Evolutionary conservation across 1,140 invertebrate genomes (phyloP), one percentile per base, ranked within the genome.

Genomic region (Calliopsis andreniformis): DNA sequence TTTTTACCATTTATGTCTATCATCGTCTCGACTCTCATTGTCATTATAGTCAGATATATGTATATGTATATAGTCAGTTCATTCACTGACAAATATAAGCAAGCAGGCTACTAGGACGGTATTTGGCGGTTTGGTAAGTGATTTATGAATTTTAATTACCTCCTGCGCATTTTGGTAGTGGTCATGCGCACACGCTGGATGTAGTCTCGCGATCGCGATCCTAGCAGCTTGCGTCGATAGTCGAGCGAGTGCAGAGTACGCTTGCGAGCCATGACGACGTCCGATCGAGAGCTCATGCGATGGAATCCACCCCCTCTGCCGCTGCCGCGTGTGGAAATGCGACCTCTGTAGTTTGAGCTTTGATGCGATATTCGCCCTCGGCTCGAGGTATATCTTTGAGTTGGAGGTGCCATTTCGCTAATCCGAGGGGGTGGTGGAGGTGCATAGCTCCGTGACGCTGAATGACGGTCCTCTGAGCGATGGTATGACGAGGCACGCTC

Each of bases 121-220:
- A 79, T 84, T 85, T 39, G 35, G 84, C 81, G 82, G 83, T 87
- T 39, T 81, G 84, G 70, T 89, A 89, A 89, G 82, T 87, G 84
- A 88, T 85, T 87, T 87, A 86, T 86, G 77, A 89, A 89, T 89
- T 39, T 39, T 88, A 89, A 85, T 91, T 91, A 91, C 89, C 90
- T 91, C 89, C 90, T 88, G 81, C 89, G 89, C 86, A 91, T 85
- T 86, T 90, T 91, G 59, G 90, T 88, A 49, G 87, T 86, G 58
- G 89, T 87, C 89, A 91, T 89, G 87, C 90, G 89, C 84, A 89
- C 87, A 83, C 90, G 90, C 81, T 91, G 90, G 55, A 91, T 86
- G 89, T 91, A 91, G 87, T 91, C 90, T 66, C 90, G 89, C 53
- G 90, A 89, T 68, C 90, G 87, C 81, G 90, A 87, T 56, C 87